Evolutionary conservation across 2,888 invertebrate species (phyloP).

Genomic region (Dinocampus coccinellae): DNA sequence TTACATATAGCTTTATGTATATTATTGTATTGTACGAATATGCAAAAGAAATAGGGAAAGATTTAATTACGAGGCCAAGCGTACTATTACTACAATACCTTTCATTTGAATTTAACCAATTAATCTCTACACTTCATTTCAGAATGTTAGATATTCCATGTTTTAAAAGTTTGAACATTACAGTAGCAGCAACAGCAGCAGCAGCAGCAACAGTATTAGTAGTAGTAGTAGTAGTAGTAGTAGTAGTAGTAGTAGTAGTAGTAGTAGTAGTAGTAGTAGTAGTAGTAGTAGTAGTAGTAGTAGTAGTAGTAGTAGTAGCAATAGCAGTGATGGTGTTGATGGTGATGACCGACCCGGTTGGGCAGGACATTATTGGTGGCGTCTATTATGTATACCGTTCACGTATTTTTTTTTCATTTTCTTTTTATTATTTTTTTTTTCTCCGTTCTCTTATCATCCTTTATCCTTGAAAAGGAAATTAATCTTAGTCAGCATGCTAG

Average conservation of each 20-base stretch:
- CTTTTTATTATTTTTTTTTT: conserved; percentile 1
- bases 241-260: no score
- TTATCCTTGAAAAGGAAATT: conserved; percentile 23
- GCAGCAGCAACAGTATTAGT: no score
- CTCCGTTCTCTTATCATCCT: conserved; percentile 3
- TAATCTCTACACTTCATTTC: background rate
- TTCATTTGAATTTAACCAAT: background rate
- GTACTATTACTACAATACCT: background rate
- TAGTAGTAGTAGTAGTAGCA: no score
- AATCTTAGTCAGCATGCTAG: conserved; percentile 30
- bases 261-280: no score
- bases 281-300: no score
- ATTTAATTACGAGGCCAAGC: background rate
- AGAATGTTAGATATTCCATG: background rate
- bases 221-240: no score
- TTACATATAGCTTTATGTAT: background rate
- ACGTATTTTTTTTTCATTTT: background rate
- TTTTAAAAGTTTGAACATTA: background rate
- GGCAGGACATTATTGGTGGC: conserved; percentile 17
- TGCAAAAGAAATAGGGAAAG: background rate
- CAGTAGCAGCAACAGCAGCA: no score
- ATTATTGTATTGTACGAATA: background rate
- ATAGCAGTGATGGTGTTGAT: no score
- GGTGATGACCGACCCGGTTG: background rate
- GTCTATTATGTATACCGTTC: conserved; percentile 4